phyloP scores from a whole-genome alignment of 30 jellyfish, hydroid and myxozoan species.

The Clytia hemisphaerica region DNA sequence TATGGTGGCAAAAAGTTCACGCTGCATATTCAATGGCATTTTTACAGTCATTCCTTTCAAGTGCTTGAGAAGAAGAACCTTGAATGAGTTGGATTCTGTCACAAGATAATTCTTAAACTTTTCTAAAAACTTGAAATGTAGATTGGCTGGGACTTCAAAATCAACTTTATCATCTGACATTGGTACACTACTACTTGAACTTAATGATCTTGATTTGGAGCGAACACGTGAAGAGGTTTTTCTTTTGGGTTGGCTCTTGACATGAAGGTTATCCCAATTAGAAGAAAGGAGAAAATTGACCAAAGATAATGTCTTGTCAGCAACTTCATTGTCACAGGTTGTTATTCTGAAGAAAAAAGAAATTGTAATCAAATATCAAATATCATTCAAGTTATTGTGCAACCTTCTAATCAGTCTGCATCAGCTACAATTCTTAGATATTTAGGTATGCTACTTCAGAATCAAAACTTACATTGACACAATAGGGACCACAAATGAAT shows the following conservation, averaged over 20 bases:
- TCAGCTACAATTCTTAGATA: too few species aligned
- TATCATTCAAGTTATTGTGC: too few species aligned
- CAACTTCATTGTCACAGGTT: neutral
- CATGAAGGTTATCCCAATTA: neutral
- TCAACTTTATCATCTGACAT: too few species aligned
- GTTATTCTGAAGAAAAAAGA: neutral
- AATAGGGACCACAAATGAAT: constrained; percentile 32
- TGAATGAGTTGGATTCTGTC: neutral
- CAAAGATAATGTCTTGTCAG: neutral
- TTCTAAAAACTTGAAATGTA: neutral
- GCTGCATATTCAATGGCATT: neutral
- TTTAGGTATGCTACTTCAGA: neutral
- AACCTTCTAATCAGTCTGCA: too few species aligned
- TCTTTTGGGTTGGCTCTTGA: neutral
- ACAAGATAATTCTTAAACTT: neutral
- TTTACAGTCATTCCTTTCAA: neutral
- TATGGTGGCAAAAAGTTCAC: neutral
- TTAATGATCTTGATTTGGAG: too few species aligned
- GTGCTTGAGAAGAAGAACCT: constrained; percentile 1
- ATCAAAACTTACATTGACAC: constrained; percentile 27
- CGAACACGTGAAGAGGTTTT: too few species aligned
- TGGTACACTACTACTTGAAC: too few species aligned
- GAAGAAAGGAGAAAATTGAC: neutral
- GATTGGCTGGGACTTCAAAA: too few species aligned
- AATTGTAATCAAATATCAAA: too few species aligned